phyloP scores from a whole-genome alignment of 2,797 vertebrate species.

The Netta rufina region DNA sequence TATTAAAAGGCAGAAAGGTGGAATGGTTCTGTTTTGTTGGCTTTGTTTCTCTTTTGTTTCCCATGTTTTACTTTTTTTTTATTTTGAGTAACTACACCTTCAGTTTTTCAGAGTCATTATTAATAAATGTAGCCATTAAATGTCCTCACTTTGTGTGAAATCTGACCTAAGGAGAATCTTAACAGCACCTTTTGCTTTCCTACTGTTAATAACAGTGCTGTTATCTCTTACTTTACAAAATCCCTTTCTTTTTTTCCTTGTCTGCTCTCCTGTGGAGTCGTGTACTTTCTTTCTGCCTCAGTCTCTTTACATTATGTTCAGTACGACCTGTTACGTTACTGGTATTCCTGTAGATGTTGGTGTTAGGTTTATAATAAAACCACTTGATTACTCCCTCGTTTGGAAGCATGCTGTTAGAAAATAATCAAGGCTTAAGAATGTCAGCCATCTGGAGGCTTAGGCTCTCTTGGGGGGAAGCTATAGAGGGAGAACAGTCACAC shows the following conservation, averaged over 20 bases:
- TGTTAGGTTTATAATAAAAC: background rate
- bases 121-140: background rate
- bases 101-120: background rate
- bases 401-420: background rate
- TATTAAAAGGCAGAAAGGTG: background rate
- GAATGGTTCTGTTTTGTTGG: background rate
- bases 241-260: background rate
- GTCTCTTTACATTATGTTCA: background rate
- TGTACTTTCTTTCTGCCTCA: background rate
- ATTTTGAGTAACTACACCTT: background rate
- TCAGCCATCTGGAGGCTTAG: background rate
- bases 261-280: background rate
- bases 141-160: background rate
- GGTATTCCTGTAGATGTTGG: background rate
- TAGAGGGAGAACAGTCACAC: background rate
- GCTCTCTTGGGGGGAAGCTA: background rate
- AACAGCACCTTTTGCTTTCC: background rate
- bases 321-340: background rate
- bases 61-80: background rate
- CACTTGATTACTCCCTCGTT: background rate
- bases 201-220: background rate
- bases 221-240: background rate
- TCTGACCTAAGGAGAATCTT: background rate
- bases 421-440: background rate
- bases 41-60: background rate